phyloP scores from a whole-genome alignment of 2,113 vertebrate genomes.

The Limanda limanda region DNA sequence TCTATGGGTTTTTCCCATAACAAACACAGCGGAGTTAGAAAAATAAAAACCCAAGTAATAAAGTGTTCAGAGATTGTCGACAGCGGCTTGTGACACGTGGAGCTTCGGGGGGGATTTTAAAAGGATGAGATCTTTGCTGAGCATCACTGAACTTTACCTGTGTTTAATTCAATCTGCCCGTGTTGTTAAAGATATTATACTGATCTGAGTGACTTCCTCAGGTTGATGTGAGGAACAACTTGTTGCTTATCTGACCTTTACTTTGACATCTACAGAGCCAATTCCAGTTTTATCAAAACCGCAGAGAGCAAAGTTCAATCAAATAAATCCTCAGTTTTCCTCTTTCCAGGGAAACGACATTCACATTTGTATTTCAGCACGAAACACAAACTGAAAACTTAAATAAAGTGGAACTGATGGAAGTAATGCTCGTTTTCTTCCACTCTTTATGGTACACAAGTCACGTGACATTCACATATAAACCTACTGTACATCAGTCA shows the following conservation, averaged over 20 bases:
- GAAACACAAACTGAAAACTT: neutral
- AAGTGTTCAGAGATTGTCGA: slow-evolving; percentile 79
- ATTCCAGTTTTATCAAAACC: slow-evolving; percentile 39
- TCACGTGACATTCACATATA: slow-evolving; percentile 15
- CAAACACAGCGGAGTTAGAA: slow-evolving; percentile 71
- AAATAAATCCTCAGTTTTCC: slow-evolving; percentile 21
- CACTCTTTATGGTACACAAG: slow-evolving; percentile 33
- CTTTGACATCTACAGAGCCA: neutral
- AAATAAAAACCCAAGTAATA: slow-evolving; percentile 75
- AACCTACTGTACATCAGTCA: slow-evolving; percentile 10
- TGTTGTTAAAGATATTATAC: neutral
- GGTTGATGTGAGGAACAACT: neutral
- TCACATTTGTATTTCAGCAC: slow-evolving; percentile 53
- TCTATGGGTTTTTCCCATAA: slow-evolving; percentile 44
- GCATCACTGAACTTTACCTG: neutral
- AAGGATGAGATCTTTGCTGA: neutral
- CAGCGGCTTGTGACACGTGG: slow-evolving; percentile 51
- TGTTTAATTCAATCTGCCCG: neutral
- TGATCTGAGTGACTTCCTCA: neutral
- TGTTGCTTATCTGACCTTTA: neutral
- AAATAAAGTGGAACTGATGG: slow-evolving; percentile 20
- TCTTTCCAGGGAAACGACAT: slow-evolving; percentile 55
- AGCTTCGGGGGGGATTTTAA: neutral
- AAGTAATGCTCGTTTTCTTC: slow-evolving; percentile 67
- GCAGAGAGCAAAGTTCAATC: slow-evolving; percentile 35